These are phyloP conservation scores for Naja naja DNA, from an alignment of 2,113 vertebrate genomes.

Conservation along the genomic window DNA sequence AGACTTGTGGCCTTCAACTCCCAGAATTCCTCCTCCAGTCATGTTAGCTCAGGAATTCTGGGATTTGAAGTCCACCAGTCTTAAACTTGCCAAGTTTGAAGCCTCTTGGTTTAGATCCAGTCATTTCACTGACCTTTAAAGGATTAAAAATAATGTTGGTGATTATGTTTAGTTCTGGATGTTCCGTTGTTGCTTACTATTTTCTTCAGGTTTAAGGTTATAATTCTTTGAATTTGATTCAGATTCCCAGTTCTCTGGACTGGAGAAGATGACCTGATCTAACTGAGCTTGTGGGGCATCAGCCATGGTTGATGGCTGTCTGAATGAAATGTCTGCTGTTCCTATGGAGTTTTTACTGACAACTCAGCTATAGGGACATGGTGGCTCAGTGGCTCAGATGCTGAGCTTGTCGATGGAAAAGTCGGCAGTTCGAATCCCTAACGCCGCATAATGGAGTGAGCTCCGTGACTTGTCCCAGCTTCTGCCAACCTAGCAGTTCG, in stretches of 20 bases:
- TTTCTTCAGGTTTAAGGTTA: background rate
- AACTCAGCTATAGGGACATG: background rate
- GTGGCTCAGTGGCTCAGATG: too few relatives aligned
- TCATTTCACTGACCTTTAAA: background rate
- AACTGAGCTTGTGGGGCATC: background rate
- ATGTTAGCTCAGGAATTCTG: too few relatives aligned
- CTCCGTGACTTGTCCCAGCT: too few relatives aligned
- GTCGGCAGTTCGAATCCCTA: too few relatives aligned
- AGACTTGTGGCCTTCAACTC: too few relatives aligned
- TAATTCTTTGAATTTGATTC: background rate
- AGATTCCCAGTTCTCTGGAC: background rate
- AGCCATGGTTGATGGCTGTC: background rate
- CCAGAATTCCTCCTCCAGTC: too few relatives aligned
- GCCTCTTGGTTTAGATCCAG: background rate
- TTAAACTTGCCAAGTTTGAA: too few relatives aligned
- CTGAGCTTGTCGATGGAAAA: too few relatives aligned
- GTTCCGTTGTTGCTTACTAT: background rate
- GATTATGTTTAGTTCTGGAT: background rate
- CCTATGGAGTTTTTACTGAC: background rate
- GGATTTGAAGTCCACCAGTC: too few relatives aligned
- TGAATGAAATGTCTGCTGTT: background rate
- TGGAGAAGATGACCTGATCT: background rate
- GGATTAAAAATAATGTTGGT: background rate
- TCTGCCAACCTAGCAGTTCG: too few relatives aligned
- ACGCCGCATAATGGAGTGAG: too few relatives aligned